Evolutionary conservation across 2,888 invertebrate genomes (phyloP), one percentile per base, ranked within the genome.

Genomic region (Spilosoma lubricipeda): DNA sequence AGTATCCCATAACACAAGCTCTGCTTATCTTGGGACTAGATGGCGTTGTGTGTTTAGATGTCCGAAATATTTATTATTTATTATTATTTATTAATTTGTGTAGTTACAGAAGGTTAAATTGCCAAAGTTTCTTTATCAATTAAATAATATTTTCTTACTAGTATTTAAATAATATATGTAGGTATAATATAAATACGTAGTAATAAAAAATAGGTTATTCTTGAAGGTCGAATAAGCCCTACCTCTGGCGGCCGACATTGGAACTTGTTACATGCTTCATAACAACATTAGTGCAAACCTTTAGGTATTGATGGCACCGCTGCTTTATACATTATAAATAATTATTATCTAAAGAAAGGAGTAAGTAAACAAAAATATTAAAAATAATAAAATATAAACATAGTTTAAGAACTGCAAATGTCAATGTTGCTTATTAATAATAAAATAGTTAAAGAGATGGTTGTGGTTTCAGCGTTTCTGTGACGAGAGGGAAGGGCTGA

Each of bases 231-330:
- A 59, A 59, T 59, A 2, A 67, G 30, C 30, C 18, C 20, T 67
- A 67, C n/a, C n/a, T 67, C 67, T 67, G 27, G 18, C 42, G 67
- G 42, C 45, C 9, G 27, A 45, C 20, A 27, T 27, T 27, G 15
- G 67, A 20, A 67, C 42, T 45, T 45, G 27, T 42, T 42, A 45
- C 18, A 42, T 5, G 18, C 18, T 45, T 3, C 27, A 30, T 1
- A 18, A 8, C n/a, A 2, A 67, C 27, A 67, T 67, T 45, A 27
- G 45, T 45, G 27, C 67, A 9, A 45, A 8, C 3, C 42, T 1
- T 45, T 20, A 45, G 13, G 27, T 18, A 18, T 67, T 30, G 67
- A 67, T 67, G 67, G 67, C 67, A 39, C 42, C 67, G 42, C 67
- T 67, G 42, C 42, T 42, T 39, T 18, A 27, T 42, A 67, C 4